These are phyloP conservation scores for Cryptomyrus ogoouensis DNA, from an alignment of 2,113 vertebrate species.

Conservation along the genomic window DNA sequence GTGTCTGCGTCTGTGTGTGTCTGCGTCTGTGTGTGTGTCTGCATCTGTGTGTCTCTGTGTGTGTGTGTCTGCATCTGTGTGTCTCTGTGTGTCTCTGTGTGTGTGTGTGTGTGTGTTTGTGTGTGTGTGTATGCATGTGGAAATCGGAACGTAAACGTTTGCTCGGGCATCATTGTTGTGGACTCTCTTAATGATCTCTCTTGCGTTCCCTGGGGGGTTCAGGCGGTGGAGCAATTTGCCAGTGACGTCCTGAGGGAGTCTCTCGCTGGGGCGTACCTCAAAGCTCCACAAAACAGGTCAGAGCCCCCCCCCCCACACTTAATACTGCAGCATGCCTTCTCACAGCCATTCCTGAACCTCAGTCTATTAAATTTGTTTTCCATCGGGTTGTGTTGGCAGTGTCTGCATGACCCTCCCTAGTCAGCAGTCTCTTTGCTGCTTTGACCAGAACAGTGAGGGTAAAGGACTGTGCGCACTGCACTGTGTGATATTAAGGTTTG, in stretches of 20 bases:
- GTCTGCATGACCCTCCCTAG: background rate
- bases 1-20: background rate
- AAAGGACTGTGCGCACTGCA: background rate
- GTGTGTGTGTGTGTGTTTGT: background rate
- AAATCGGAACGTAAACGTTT: background rate
- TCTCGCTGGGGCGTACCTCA: slow-evolving; percentile 74
- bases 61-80: too few species aligned
- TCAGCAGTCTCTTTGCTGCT: background rate
- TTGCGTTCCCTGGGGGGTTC: slow-evolving; percentile 16
- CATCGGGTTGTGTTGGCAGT: background rate
- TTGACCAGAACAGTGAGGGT: background rate
- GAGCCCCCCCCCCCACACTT: slow-evolving; percentile 21
- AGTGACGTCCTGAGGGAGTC: slow-evolving; percentile 86
- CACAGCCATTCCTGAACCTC: background rate
- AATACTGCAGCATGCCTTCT: background rate
- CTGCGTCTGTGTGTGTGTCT: background rate
- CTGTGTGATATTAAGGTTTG: background rate
- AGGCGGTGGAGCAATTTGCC: slow-evolving; percentile 91
- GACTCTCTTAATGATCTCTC: background rate
- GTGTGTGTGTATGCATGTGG: background rate
- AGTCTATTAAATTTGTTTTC: background rate
- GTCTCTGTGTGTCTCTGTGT: accelerated
- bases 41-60: background rate
- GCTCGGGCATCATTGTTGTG: background rate
- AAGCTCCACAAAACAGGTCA: slow-evolving; percentile 84